Evolutionary conservation across 2,888 invertebrate genomes (phyloP), one percentile per base, ranked within the genome.

Genomic region (Tetramorium bicarinatum): DNA sequence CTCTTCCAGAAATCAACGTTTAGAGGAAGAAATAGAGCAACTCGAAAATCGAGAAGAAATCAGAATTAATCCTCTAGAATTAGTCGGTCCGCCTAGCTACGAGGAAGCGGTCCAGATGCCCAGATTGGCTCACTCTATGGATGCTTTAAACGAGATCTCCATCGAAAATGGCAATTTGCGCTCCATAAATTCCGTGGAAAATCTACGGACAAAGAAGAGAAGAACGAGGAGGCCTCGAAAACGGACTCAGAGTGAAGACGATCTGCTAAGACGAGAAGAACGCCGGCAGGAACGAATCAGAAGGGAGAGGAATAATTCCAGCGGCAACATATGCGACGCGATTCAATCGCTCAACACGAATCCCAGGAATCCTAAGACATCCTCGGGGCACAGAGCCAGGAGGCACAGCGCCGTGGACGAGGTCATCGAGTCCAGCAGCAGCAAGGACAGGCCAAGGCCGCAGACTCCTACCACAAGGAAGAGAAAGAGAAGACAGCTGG

Each of bases 91-190:
- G 54, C 98, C 98, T 0, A 97, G 97, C 3, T 98, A 98, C 91
- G 97, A 96, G 90, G 97, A 97, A 95, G 98, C 97, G 49, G 95
- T 98, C 81, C 95, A 96, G 29, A 97, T 98, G 96, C 97, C 97
- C 1, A 96, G 97, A 92, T 91, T 97, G 56, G 96, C 93, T 1
- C 94, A 91, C 13, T 95, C 95, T 3, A 86, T 94, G 82, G 94
- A 95, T 82, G 93, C 89, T 44, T 82, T 95, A 18, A 91, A 94
- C 79, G 89, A 90, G 13, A 91, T 93, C 54, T 90, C 92, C 13
- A 85, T 85, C 18, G 92, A 91, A 0, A 93, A 82, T 92, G 94
- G 84, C 64, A 94, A 88, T 29, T 83, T 86, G 18, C 91, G 90
- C 25, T 25, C 74, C 25, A 87, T 93, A n/a, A 94, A 91, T 44